These are phyloP conservation scores for Sander lucioperca DNA, from an alignment of 2,113 vertebrate species.

Conservation along the genomic window DNA sequence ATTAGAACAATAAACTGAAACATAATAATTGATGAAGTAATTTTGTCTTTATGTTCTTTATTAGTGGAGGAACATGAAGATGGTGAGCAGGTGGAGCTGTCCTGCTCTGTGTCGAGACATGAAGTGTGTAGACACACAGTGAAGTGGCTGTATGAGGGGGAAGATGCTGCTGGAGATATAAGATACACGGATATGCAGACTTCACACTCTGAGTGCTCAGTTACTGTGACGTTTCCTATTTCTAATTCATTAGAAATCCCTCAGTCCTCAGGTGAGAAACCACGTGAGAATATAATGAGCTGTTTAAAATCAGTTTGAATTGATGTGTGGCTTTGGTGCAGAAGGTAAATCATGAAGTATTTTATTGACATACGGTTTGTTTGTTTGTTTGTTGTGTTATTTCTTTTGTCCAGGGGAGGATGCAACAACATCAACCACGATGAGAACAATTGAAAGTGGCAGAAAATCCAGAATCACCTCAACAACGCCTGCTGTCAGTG, in stretches of 20 bases:
- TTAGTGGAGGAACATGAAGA: neutral
- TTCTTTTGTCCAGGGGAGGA: neutral
- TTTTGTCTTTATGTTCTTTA: neutral
- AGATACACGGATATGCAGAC: no score
- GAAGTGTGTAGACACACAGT: rapidly evolving
- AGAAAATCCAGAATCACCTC: no score
- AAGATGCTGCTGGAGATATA: no score
- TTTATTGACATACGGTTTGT: no score
- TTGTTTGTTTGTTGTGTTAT: no score
- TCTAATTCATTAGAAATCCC: no score
- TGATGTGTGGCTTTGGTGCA: no score
- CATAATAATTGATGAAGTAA: neutral
- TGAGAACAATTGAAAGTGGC: neutral
- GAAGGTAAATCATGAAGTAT: no score
- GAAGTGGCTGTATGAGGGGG: no score
- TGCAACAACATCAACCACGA: neutral
- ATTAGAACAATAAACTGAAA: neutral
- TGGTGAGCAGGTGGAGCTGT: neutral
- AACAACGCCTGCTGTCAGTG: rapidly evolving
- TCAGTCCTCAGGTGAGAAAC: neutral
- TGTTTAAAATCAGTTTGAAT: no score
- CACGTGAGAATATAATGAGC: no score
- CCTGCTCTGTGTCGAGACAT: neutral
- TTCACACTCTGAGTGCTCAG: neutral
- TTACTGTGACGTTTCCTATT: neutral